Evolutionary conservation across 2,797 vertebrate genomes (phyloP).

Genomic region (Aselliscus stoliczkanus): DNA sequence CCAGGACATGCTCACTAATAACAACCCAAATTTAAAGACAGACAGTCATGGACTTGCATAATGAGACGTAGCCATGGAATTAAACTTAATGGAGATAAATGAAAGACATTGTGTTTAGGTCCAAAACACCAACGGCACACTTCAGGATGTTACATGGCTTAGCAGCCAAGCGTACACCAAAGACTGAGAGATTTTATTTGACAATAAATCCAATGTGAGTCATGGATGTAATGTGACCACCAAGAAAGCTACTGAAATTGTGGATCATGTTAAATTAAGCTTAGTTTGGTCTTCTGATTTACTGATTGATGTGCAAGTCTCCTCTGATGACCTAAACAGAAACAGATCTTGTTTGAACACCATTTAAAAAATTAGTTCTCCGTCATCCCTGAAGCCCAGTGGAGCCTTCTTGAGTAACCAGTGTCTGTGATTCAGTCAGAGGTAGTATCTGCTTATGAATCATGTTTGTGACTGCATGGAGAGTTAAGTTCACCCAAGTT

Average conservation of each 20-base stretch:
- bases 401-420: background rate
- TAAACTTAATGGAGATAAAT: background rate
- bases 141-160: slow-evolving; percentile 21
- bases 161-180: background rate
- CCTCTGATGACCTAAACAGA: slow-evolving; percentile 4
- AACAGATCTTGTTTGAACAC: background rate
- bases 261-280: background rate
- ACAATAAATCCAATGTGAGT: background rate
- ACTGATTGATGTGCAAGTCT: background rate
- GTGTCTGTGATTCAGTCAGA: background rate
- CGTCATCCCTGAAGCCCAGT: background rate
- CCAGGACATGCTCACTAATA: background rate
- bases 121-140: background rate
- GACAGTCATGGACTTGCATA: background rate
- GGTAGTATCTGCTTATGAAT: background rate
- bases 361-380: background rate
- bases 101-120: background rate
- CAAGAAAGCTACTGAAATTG: background rate
- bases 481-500: background rate
- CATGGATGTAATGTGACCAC: background rate
- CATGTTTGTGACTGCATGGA: background rate
- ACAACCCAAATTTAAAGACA: background rate
- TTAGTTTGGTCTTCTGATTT: background rate
- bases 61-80: background rate
- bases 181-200: background rate